Percentiles rank a stretch among this genome's conserved stretches.
These are phyloP conservation scores for Poecilia wingei DNA, from an alignment of 2,797 vertebrate species.

Conservation along the genomic window DNA sequence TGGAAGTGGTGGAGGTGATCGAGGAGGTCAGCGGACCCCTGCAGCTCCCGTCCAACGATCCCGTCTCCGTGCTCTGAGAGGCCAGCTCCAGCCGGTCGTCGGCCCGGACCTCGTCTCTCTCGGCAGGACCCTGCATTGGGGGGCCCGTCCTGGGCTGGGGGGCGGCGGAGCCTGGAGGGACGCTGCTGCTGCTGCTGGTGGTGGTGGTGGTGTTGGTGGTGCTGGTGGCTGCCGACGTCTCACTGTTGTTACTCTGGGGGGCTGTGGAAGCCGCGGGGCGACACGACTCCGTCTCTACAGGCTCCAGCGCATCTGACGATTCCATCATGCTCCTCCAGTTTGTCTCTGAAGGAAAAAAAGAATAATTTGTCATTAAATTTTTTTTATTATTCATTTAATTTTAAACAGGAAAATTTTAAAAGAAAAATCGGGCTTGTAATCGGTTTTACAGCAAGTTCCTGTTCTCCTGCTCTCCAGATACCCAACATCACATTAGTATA, in stretches of 20 bases:
- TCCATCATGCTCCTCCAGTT: conserved; percentile 99
- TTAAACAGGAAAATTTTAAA: no score
- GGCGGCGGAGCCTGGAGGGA: conserved; percentile 45
- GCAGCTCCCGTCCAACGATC: conserved; percentile 96
- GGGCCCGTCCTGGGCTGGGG: conserved; percentile 60
- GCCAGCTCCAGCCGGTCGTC: conserved; percentile 96
- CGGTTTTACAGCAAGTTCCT: no score
- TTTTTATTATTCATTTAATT: no score
- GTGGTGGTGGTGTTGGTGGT: background rate
- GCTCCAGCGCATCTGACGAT: conserved; percentile 89
- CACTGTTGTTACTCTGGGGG: conserved; percentile 75
- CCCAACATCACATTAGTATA: no score
- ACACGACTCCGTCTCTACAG: conserved; percentile 81
- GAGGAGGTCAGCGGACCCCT: conserved; percentile 93
- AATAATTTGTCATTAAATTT: background rate
- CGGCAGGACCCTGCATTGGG: conserved; percentile 49
- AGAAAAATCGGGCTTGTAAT: no score
- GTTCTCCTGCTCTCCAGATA: no score
- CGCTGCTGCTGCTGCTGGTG: background rate
- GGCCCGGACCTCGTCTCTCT: conserved; percentile 87
- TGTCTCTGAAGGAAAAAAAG: conserved; percentile 81
- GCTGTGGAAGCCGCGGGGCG: conserved; percentile 61
- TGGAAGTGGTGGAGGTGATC: conserved; percentile 97
- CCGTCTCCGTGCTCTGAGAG: conserved; percentile 97
- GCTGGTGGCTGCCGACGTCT: conserved; percentile 21